These are phyloP conservation scores for Cotesia typhae DNA, from an alignment of 1,140 invertebrate genomes.

Conservation along the genomic window DNA sequence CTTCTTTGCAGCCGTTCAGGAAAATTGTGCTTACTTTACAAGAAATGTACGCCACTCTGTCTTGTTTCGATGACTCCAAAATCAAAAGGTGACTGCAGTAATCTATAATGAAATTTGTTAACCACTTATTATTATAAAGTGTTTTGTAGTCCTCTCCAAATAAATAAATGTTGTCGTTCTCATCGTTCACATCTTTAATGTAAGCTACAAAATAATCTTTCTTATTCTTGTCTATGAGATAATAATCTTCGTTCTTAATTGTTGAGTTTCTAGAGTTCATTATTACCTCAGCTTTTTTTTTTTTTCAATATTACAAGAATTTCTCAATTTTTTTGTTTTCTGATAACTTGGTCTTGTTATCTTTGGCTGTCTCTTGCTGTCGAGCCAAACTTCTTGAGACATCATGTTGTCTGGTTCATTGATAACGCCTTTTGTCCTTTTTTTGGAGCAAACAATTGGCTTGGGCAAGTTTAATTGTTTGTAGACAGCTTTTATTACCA, in stretches of 20 bases:
- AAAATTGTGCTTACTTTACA: background rate
- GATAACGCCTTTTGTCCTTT: background rate
- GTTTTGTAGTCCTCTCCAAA: background rate
- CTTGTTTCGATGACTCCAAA: background rate
- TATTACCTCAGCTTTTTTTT: background rate
- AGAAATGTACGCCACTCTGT: background rate
- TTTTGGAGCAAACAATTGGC: background rate
- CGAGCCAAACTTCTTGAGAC: background rate
- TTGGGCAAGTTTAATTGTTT: conserved; percentile 18
- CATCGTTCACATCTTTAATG: background rate
- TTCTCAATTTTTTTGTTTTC: conserved; percentile 30
- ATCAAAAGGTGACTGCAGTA: background rate
- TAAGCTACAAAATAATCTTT: background rate
- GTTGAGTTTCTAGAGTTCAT: background rate
- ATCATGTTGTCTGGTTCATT: conserved; percentile 19
- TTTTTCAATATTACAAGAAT: background rate
- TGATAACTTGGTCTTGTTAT: background rate
- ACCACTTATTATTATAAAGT: background rate
- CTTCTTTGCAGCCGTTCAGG: background rate
- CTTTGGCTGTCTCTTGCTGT: background rate
- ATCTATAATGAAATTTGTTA: background rate
- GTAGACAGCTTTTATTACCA: background rate
- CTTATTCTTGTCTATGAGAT: background rate
- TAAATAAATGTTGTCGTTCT: background rate
- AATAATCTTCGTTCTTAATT: background rate